A percentile compares a stretch with the other conserved stretches of the same genome.
phyloP scores from a whole-genome alignment of 2,113 vertebrate genomes.

The Rostratula benghalensis region DNA sequence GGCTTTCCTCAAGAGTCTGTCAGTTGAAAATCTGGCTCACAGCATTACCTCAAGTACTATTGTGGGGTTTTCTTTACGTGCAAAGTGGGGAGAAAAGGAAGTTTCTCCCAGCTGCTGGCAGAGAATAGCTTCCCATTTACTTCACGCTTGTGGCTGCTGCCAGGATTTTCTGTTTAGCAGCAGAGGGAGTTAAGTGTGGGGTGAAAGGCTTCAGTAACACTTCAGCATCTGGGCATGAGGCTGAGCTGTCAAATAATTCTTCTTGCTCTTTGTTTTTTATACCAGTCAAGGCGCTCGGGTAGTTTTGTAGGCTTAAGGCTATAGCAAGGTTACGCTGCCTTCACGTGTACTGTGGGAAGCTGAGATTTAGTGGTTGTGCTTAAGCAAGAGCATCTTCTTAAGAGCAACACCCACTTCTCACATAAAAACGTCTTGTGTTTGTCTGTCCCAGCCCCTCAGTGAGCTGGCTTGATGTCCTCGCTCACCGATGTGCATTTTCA shows the following conservation, averaged over 20 bases:
- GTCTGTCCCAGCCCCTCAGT: rapidly evolving
- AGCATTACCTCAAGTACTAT: conserved; percentile 35
- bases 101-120: conserved; percentile 51
- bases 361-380: background rate
- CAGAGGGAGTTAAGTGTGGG: conserved; percentile 35
- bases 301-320: background rate
- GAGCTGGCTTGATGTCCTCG: background rate
- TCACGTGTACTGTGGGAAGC: background rate
- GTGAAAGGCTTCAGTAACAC: conserved; percentile 45
- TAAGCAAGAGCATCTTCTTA: background rate
- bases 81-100: conserved; percentile 4
- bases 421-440: background rate
- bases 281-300: background rate
- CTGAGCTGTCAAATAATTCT: conserved; percentile 24
- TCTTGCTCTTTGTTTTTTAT: background rate
- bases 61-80: conserved; percentile 37
- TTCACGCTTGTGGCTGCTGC: background rate
- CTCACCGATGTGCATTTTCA: background rate
- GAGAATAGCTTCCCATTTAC: conserved; percentile 40
- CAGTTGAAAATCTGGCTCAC: conserved; percentile 31
- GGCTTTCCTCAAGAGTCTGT: conserved; percentile 21
- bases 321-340: background rate
- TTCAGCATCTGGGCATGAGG: conserved; percentile 1
- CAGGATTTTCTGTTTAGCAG: conserved; percentile 32
- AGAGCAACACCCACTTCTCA: background rate